These are phyloP conservation scores for Pelochelys cantorii DNA, from an alignment of 2,797 vertebrate species.

Conservation along the genomic window DNA sequence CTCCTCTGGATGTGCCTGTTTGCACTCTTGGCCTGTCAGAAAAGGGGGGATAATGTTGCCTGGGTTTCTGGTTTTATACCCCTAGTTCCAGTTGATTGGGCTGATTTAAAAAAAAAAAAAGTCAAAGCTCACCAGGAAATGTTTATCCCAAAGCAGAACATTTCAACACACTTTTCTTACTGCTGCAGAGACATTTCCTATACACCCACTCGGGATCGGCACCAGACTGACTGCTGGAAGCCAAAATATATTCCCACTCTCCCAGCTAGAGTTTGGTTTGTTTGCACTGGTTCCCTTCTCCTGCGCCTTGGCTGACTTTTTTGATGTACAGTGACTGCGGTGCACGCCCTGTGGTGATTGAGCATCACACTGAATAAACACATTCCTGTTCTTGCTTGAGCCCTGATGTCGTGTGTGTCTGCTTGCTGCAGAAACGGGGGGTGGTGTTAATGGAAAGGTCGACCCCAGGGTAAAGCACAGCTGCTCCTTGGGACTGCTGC, in stretches of 20 bases:
- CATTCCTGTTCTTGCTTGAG: constrained; percentile 64
- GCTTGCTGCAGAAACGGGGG: constrained; percentile 8
- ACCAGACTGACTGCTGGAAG: not conserved
- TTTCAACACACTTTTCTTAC: constrained; percentile 7
- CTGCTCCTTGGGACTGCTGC: not conserved
- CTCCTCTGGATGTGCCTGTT: constrained; percentile 21
- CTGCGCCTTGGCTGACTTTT: constrained; percentile 28
- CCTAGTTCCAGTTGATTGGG: constrained; percentile 19
- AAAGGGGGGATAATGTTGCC: constrained; percentile 52
- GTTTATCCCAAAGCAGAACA: not conserved
- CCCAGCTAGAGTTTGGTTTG: constrained; percentile 45
- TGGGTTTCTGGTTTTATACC: constrained; percentile 72
- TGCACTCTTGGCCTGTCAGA: constrained; percentile 46
- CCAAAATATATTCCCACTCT: not conserved
- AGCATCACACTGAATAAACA: constrained; percentile 73
- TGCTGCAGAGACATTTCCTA: not conserved
- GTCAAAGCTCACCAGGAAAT: constrained; percentile 30
- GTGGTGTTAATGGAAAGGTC: no score
- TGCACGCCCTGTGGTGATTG: constrained; percentile 47
- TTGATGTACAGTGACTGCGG: constrained; percentile 17
- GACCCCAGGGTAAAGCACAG: not conserved
- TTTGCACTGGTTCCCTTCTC: constrained; percentile 20
- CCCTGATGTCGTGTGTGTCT: constrained; percentile 49
- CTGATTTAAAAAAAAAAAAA: constrained; percentile 50
- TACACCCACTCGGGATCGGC: not conserved